Evolutionary conservation across 2,797 vertebrate species (phyloP).

Genomic region (Muscicapa striata): DNA sequence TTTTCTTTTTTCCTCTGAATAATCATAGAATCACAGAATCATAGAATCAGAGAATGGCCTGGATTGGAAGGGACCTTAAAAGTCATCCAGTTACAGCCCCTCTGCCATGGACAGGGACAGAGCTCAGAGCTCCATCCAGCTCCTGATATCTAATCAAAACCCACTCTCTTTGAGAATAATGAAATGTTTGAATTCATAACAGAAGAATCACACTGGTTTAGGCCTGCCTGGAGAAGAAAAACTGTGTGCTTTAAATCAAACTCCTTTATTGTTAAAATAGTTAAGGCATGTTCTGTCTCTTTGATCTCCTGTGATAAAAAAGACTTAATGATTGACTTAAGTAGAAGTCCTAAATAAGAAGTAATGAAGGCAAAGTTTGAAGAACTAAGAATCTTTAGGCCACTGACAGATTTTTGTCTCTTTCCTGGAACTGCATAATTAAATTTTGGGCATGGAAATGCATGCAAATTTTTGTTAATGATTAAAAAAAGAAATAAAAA

Average conservation of each 20-base stretch:
- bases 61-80: background rate
- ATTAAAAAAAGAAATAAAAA: background rate
- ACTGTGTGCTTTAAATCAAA: background rate
- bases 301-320: background rate
- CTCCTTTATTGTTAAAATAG: background rate
- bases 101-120: fast-evolving
- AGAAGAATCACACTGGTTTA: background rate
- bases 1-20: background rate
- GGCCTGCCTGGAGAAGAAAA: background rate
- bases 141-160: background rate
- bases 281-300: background rate
- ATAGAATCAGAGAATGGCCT: background rate
- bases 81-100: no score
- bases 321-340: background rate
- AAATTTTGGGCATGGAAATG: background rate
- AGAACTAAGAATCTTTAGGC: background rate
- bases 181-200: background rate
- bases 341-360: background rate
- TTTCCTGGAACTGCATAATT: background rate
- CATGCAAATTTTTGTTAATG: background rate
- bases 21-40: background rate
- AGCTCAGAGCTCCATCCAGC: background rate
- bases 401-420: background rate
- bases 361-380: background rate
- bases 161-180: background rate